phyloP scores from a whole-genome alignment of 2,888 invertebrate genomes.

The Nephrotoma flavescens region DNA sequence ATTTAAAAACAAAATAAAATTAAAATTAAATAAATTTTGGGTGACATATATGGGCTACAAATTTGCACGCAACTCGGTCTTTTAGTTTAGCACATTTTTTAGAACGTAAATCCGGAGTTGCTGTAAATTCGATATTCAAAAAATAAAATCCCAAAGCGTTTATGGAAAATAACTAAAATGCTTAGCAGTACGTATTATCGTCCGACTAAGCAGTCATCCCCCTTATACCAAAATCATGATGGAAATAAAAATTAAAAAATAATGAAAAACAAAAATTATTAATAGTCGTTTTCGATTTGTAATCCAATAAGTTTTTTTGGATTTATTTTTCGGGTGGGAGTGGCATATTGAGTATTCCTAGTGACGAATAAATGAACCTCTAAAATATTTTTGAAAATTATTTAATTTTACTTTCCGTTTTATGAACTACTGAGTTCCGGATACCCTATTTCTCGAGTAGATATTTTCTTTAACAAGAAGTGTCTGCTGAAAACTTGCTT shows the following conservation, averaged over 20 bases:
- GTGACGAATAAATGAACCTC: no score
- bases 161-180: neutral
- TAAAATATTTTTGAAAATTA: no score
- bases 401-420: no score
- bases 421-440: no score
- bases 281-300: neutral
- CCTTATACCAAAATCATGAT: neutral
- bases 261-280: neutral
- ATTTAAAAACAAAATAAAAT: neutral
- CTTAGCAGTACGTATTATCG: neutral
- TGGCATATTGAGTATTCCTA: no score
- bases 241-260: neutral
- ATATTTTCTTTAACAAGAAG: no score
- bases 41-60: neutral
- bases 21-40: neutral
- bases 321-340: neutral
- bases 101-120: neutral
- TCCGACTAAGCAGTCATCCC: neutral
- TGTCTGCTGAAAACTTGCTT: no score
- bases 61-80: neutral
- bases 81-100: neutral
- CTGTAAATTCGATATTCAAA: neutral
- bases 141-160: neutral
- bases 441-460: no score
- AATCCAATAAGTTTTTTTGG: neutral